Conservation (phyloP, 2,888 invertebrate species). For the Prenolepis imparis region DNA sequence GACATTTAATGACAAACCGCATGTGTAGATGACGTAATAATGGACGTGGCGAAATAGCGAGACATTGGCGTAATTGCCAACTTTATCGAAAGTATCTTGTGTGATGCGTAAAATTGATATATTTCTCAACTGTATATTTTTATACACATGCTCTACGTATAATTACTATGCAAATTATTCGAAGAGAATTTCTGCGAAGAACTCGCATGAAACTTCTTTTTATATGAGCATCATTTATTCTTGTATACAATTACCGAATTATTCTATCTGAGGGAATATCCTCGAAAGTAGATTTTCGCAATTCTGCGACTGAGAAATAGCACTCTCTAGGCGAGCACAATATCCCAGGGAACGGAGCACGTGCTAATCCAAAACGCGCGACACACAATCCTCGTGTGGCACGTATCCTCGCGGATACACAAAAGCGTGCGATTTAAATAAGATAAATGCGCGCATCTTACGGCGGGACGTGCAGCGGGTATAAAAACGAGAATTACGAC, state of each 20-base stretch:
- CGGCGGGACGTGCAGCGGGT: slow-evolving; percentile 60
- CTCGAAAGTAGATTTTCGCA: slow-evolving; percentile 39
- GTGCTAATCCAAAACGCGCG: slow-evolving; percentile 54
- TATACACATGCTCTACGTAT: not conserved
- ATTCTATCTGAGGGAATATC: not conserved
- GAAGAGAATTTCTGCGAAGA: not conserved
- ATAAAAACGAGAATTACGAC: slow-evolving; percentile 66
- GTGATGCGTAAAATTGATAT: not conserved
- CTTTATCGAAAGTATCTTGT: not conserved
- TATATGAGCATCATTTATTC: not conserved
- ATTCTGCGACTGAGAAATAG: slow-evolving; percentile 45
- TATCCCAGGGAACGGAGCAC: slow-evolving; percentile 11
- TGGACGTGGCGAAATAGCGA: slow-evolving; percentile 21
- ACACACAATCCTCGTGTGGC: slow-evolving; percentile 42
- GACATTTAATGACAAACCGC: slow-evolving; percentile 24
- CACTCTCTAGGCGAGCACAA: slow-evolving; percentile 13
- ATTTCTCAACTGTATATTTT: not conserved
- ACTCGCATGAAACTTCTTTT: not conserved
- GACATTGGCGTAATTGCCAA: not conserved
- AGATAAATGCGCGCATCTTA: slow-evolving; percentile 65
- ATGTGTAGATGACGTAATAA: slow-evolving; percentile 28
- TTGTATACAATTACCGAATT: not conserved
- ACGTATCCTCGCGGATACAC: slow-evolving; percentile 55
- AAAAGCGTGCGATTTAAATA: slow-evolving; percentile 54
- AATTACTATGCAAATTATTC: not conserved